Conservation (phyloP, 2,888 invertebrate genomes). For the Tetranychus piercei region DNA sequence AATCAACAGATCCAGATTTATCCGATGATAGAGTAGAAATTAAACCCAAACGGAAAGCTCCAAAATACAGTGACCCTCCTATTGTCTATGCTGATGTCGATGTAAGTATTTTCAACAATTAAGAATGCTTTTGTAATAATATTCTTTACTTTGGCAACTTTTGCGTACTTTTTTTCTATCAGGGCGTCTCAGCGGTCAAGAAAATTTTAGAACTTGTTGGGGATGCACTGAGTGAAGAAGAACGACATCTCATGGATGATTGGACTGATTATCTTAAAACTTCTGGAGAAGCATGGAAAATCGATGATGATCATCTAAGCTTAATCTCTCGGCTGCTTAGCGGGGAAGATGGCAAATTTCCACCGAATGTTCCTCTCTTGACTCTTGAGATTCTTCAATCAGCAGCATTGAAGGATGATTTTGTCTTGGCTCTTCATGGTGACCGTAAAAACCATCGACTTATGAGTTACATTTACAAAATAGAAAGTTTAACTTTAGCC, state of each 20-base stretch:
- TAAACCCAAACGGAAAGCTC: constrained; percentile 22
- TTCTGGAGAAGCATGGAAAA: constrained; percentile 77
- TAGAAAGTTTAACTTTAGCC: constrained; percentile 51
- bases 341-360: constrained; percentile 21
- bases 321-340: constrained; percentile 44
- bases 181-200: constrained; percentile 43
- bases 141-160: neutral
- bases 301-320: constrained; percentile 65
- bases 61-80: constrained; percentile 45
- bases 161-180: constrained; percentile 25
- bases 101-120: constrained; percentile 24
- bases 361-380: constrained; percentile 22
- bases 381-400: constrained; percentile 23
- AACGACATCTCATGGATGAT: constrained; percentile 57
- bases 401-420: constrained; percentile 50
- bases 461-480: constrained; percentile 63
- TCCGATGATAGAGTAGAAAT: constrained; percentile 13
- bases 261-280: constrained; percentile 67
- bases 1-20: neutral
- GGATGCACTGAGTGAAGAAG: constrained; percentile 52
- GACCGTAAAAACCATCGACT: constrained; percentile 69
- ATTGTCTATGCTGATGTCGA: constrained; percentile 28
- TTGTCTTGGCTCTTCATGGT: constrained; percentile 69
- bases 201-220: constrained; percentile 48
- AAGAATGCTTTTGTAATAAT: neutral